These are phyloP conservation scores for Vicugna pacos DNA, from an alignment of 2,113 vertebrate species.

Conservation along the genomic window DNA sequence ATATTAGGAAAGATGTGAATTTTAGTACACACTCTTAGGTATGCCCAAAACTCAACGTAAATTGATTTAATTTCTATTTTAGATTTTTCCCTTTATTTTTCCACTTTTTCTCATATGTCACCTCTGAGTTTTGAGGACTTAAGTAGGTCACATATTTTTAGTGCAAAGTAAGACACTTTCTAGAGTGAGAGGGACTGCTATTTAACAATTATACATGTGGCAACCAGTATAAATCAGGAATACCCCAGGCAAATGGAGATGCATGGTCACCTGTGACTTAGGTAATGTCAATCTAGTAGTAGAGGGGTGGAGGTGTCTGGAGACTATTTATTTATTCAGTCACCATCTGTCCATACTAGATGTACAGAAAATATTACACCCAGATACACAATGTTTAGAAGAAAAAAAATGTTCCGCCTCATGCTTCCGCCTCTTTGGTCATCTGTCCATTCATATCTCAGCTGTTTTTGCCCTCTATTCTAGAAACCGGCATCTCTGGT, in stretches of 20 bases:
- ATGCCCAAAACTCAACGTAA: background rate
- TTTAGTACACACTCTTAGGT: background rate
- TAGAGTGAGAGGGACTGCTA: background rate
- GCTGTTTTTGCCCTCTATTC: background rate
- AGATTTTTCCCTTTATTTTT: background rate
- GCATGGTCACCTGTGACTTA: background rate
- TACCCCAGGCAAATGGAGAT: background rate
- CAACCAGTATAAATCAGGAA: background rate
- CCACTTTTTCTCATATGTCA: background rate
- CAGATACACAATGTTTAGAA: background rate
- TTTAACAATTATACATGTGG: background rate
- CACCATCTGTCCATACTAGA: background rate
- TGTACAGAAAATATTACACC: background rate
- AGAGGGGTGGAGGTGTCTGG: background rate
- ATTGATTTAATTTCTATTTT: constrained; percentile 11
- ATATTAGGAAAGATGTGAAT: background rate
- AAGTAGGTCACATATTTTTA: background rate
- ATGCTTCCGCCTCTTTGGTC: background rate
- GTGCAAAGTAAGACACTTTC: background rate
- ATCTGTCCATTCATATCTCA: background rate
- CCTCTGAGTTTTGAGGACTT: background rate
- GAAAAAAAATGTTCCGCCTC: background rate
- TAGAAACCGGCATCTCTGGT: background rate
- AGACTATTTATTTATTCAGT: background rate
- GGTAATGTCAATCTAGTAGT: background rate